Evolutionary conservation across 2,797 vertebrate species (phyloP).

Genomic region (Poecilia gillii): DNA sequence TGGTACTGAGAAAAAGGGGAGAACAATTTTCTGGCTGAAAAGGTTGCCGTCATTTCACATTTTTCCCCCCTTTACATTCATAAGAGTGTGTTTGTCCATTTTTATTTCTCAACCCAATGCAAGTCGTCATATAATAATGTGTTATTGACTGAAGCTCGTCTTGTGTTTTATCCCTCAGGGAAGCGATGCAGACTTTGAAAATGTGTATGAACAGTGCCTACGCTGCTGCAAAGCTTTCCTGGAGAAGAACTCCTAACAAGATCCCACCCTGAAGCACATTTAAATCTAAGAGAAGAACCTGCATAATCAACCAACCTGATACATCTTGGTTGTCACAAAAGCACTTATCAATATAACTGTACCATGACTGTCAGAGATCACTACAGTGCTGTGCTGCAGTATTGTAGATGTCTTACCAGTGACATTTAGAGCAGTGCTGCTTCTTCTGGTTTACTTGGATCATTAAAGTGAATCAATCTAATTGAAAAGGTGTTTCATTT

Average conservation of each 20-base stretch:
- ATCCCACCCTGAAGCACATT: constrained; percentile 4
- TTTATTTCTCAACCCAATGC: background rate
- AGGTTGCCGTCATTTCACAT: constrained; percentile 3
- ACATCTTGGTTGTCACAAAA: constrained; percentile 12
- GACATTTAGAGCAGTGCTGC: constrained; percentile 19
- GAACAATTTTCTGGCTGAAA: constrained; percentile 7
- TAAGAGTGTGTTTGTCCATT: background rate
- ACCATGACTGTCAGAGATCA: constrained; percentile 8
- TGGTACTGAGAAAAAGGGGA: background rate
- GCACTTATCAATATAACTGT: constrained; percentile 3
- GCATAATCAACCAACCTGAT: constrained; percentile 11
- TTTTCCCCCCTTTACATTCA: background rate
- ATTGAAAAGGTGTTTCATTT: constrained; percentile 6
- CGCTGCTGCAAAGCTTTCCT: constrained; percentile 94
- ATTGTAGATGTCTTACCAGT: constrained; percentile 28
- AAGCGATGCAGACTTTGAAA: constrained; percentile 91
- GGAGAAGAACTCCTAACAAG: constrained; percentile 82
- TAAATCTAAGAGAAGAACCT: constrained; percentile 8
- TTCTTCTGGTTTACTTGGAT: constrained; percentile 19
- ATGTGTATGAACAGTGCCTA: constrained; percentile 92
- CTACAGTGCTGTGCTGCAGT: constrained; percentile 18
- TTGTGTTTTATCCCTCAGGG: constrained; percentile 77
- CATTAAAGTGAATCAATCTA: constrained; percentile 26
- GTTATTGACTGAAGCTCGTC: constrained; percentile 9
- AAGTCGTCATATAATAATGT: background rate